Evolutionary conservation across 2,888 invertebrate genomes (phyloP).

Genomic region (Frankliniella fusca): DNA sequence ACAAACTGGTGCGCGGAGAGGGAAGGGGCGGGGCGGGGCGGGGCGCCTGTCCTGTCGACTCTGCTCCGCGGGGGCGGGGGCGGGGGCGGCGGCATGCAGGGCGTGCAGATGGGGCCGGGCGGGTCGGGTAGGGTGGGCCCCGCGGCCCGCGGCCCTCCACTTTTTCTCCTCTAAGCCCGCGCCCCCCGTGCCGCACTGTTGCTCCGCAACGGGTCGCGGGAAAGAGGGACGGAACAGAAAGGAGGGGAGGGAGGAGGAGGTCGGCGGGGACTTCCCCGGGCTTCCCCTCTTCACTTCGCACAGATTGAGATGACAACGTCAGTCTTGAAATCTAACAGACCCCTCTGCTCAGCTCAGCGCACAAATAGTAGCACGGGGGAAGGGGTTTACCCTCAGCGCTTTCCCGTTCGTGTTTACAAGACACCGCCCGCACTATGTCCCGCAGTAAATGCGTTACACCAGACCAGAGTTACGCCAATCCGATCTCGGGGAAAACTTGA

Average conservation of each 20-base stretch:
- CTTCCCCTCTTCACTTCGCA: background rate
- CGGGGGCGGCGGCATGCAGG: background rate
- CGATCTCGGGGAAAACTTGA: no score
- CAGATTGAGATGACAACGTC: background rate
- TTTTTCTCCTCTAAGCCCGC: no score
- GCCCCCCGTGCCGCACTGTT: background rate
- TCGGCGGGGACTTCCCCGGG: background rate
- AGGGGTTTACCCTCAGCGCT: no score
- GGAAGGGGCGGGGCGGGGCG: background rate
- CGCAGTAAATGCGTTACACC: no score
- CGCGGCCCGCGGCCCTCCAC: background rate
- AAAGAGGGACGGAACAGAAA: background rate
- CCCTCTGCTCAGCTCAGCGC: no score
- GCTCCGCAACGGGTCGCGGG: background rate
- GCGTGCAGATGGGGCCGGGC: background rate
- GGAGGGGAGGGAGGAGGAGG: background rate
- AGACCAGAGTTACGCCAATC: no score
- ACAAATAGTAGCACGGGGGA: no score
- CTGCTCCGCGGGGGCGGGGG: background rate
- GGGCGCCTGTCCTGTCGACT: background rate
- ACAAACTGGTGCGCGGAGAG: background rate
- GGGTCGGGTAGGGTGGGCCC: background rate
- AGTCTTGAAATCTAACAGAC: no score
- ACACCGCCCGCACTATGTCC: no score
- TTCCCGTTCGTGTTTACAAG: no score